Base-by-base conservation (phyloP, 1,140 invertebrate species). In the Drosophila lacertosa region DNA sequence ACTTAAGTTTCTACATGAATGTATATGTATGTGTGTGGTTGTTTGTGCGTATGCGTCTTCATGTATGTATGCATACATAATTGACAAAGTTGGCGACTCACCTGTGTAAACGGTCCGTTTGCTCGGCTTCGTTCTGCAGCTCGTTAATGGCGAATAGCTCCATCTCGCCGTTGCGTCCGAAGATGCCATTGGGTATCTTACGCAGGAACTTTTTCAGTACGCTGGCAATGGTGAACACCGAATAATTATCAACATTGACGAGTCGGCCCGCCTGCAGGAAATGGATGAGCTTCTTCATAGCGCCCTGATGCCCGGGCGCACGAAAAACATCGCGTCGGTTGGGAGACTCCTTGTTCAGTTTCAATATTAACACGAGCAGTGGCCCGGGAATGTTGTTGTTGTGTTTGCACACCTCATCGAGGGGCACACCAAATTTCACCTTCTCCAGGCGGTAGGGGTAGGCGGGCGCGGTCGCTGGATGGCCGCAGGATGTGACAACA, bases 121-220 rank as follows among this genome's bases (percentile, higher is more conserved):
- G 97, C 89, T 97, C 94, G 78, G 95, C 93, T 72, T 95, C 94
- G 89, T 94, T 95, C 11, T 94, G 93, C 70, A 96, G 91, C 83
- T 97, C 95, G 77, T 99, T 96, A 51, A 98, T 95, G 62, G 95
- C 94, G 91, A 99, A 98, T 39, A 99, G 93, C 66, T 95, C 94
- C 92, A 97, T 95, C 92, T 99, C 98, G 67, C 96, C 95, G 51
- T 97, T 96, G 26, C 95, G 93, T 0, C 98, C 95, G 93, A 99
- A 99, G 55, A 99, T 97, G 20, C 98, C 98, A 64, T 96, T 97
- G 40, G 98, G 98, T 77, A 99, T 95, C 93, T 99, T 99, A 59
- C 98, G 94, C n/a, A 99, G 93, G 93, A 99, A 99, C 93, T 97
- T 97, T 92, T 99, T 99, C 26, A 99, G 93, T 33, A 99, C 98